A percentile compares a stretch with the other conserved stretches of the same genome.
phyloP scores from a whole-genome alignment of 2,888 invertebrate species.

The Cataglyphis cursor region DNA sequence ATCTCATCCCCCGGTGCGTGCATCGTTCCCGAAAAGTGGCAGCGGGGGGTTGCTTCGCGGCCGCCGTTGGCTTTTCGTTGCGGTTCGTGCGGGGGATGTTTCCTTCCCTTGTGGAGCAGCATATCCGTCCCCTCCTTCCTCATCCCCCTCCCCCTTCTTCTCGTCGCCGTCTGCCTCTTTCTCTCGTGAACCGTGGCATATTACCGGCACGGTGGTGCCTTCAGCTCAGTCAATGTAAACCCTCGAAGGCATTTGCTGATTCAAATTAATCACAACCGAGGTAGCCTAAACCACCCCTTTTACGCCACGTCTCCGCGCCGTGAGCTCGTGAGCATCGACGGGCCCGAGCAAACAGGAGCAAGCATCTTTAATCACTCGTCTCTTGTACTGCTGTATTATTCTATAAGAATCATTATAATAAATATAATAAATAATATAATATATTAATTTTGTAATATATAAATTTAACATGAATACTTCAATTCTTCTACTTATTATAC shows the following conservation, averaged over 20 bases:
- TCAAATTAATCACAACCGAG: slow-evolving; percentile 86
- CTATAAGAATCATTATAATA: not conserved
- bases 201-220: slow-evolving; percentile 79
- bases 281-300: slow-evolving; percentile 70
- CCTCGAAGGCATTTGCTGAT: slow-evolving; percentile 86
- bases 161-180: slow-evolving; percentile 63
- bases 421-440: not conserved
- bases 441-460: too few species aligned
- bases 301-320: slow-evolving; percentile 49
- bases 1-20: slow-evolving; percentile 60
- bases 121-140: slow-evolving; percentile 69
- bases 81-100: slow-evolving; percentile 81
- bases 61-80: slow-evolving; percentile 79
- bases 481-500: not conserved
- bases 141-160: slow-evolving; percentile 60
- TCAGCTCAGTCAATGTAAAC: slow-evolving; percentile 82
- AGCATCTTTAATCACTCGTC: slow-evolving; percentile 67
- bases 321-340: slow-evolving; percentile 62
- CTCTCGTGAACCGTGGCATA: slow-evolving; percentile 77
- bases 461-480: too few species aligned
- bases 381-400: not conserved
- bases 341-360: slow-evolving; percentile 47
- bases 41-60: slow-evolving; percentile 76
- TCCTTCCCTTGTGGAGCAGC: slow-evolving; percentile 81
- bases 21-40: slow-evolving; percentile 73